phyloP scores from a whole-genome alignment of 2,888 invertebrate genomes.

The Catocala fraxini region DNA sequence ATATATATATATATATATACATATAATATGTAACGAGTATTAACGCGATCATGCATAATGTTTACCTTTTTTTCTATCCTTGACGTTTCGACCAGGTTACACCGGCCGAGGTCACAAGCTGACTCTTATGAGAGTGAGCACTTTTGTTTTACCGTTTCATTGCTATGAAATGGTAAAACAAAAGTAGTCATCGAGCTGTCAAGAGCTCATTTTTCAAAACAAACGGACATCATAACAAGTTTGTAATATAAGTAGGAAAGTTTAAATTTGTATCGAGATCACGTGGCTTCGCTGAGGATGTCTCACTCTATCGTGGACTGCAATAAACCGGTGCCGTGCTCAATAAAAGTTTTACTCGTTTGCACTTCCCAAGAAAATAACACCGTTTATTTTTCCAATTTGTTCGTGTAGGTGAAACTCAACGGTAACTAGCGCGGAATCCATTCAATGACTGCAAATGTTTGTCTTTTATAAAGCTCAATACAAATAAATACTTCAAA shows the following conservation, averaged over 20 bases:
- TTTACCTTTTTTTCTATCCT: too few species aligned
- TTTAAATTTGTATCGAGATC: conserved; percentile 53
- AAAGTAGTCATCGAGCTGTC: too few species aligned
- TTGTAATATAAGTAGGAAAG: conserved; percentile 38
- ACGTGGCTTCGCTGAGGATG: conserved; percentile 35
- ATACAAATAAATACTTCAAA: too few species aligned
- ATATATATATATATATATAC: too few species aligned
- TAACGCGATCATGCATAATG: too few species aligned
- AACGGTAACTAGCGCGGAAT: not conserved
- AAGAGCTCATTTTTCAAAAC: conserved; percentile 21
- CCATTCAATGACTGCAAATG: not conserved
- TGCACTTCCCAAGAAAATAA: conserved; percentile 45
- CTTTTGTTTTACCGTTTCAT: too few species aligned
- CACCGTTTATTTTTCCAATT: conserved; percentile 39
- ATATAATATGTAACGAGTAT: too few species aligned
- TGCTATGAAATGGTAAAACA: too few species aligned
- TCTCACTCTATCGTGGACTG: conserved; percentile 44
- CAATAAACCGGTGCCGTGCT: conserved; percentile 43
- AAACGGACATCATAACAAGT: conserved; percentile 36
- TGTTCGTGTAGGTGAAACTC: conserved; percentile 13
- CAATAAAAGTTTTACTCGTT: conserved; percentile 50
- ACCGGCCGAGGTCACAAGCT: too few species aligned
- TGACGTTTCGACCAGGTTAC: too few species aligned
- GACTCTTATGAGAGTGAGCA: too few species aligned
- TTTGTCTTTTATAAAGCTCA: too few species aligned